phyloP scores from a whole-genome alignment of 2,888 invertebrate species.

The Hermaeophaga mercurialis region DNA sequence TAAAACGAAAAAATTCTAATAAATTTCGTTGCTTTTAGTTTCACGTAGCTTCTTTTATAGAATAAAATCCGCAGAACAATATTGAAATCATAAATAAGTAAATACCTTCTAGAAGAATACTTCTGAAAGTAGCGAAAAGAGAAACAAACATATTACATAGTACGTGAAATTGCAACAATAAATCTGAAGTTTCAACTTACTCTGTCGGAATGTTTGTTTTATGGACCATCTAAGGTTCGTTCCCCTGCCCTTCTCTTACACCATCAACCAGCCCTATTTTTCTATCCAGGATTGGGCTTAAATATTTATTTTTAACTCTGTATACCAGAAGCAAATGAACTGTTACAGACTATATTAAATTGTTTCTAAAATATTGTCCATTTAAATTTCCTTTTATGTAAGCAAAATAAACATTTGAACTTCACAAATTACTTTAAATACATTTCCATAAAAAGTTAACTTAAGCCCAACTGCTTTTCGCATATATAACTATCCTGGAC shows the following conservation, averaged over 20 bases:
- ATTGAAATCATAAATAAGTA: conserved; percentile 24
- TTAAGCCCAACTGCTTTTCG: too few relatives aligned
- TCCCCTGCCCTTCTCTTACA: conserved; percentile 37
- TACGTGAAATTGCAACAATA: conserved; percentile 53
- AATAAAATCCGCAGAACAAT: conserved; percentile 13
- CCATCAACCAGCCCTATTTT: conserved; percentile 16
- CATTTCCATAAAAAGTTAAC: too few relatives aligned
- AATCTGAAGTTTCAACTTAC: conserved; percentile 53
- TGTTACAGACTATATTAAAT: too few relatives aligned
- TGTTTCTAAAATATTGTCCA: too few relatives aligned
- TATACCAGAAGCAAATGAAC: too few relatives aligned
- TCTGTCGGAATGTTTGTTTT: conserved; percentile 52
- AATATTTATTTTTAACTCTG: too few relatives aligned
- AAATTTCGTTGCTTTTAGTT: conserved; percentile 8
- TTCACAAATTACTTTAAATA: too few relatives aligned
- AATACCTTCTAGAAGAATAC: conserved; percentile 19
- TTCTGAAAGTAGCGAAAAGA: conserved; percentile 9
- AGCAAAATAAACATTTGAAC: too few relatives aligned
- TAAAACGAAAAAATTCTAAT: background rate
- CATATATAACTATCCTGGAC: too few relatives aligned
- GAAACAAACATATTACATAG: conserved; percentile 33
- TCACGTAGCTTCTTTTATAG: conserved; percentile 4
- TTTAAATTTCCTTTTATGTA: too few relatives aligned
- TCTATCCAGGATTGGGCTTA: background rate
- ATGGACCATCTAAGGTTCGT: conserved; percentile 51